Evolutionary conservation across 2,797 vertebrate species (phyloP), one percentile per base, ranked within the genome.

Genomic region (Oryzias dopingdopingensis): DNA sequence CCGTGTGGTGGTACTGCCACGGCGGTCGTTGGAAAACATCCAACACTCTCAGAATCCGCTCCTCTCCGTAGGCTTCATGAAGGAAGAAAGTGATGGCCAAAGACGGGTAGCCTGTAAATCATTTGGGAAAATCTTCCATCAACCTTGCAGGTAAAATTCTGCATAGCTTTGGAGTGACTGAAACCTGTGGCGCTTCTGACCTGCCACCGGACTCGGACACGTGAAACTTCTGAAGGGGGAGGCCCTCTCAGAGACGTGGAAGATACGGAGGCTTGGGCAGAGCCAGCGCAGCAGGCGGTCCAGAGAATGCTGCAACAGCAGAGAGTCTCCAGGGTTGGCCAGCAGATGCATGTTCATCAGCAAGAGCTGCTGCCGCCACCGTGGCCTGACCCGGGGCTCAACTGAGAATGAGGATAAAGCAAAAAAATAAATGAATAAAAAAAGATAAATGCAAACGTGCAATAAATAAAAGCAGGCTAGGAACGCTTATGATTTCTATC

Each of bases 21-120:
- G 97, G 97, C 0, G 94, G 93, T 0, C 20, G 83, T 81, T 93
- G 96, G 24, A 99, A 92, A 23, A 94, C 93, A 81, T 96, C 93
- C 0, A 94, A 87, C 12, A 94, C 87, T 48, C 87, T 90, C 16
- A 93, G 88, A 57, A 98, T 93, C 16, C 94, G 89, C 62, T 96
- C 92, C 76, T 95, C 93, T 15, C 96, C 95, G 0, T 92, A 85
- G 17, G 86, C 91, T 66, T 95, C 94, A 0, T 92, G 93, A 48
- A 98, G 91, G 63, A 98, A 98, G 61, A 98, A 92, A 42, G 95
- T 91, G 63, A 99, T 87, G 2, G 96, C 94, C 46, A 95, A 72
- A 15, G 94, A 96, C 0, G 96, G 97, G 80, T 94, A 94, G 45
- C 89, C 79, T 90, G 73, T 49, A 67, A 76, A 4, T 17, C 40